Percentiles rank a stretch among this genome's conserved stretches.
phyloP scores from a whole-genome alignment of 2,113 vertebrate genomes.

The Hemibagrus wyckioides region DNA sequence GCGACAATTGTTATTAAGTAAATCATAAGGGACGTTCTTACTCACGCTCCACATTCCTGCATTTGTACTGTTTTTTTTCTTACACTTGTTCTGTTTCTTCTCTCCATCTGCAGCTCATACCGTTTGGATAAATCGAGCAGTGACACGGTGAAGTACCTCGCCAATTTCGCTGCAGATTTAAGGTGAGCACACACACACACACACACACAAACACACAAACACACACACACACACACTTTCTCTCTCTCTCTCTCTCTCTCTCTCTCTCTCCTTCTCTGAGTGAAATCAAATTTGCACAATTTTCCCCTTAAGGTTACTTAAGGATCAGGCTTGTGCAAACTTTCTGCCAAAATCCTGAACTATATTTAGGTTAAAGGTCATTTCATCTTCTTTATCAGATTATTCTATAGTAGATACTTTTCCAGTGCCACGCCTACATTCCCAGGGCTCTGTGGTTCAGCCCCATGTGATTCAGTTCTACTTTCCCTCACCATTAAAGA shows the following conservation, averaged over 20 bases:
- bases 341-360: background rate
- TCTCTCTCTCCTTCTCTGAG: too few species aligned
- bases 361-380: background rate
- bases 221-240: too few species aligned
- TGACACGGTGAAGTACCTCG: constrained; percentile 81
- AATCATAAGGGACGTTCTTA: background rate
- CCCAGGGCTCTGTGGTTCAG: background rate
- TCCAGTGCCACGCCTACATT: background rate
- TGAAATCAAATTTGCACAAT: background rate
- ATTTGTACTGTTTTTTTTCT: background rate
- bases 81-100: constrained; percentile 67
- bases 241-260: too few species aligned
- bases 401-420: background rate
- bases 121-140: constrained; percentile 81
- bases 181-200: constrained; percentile 71
- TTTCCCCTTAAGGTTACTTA: background rate
- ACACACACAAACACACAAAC: background rate
- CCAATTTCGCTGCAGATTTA: constrained; percentile 81
- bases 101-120: constrained; percentile 77
- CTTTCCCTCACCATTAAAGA: background rate
- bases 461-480: background rate
- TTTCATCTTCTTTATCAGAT: background rate
- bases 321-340: background rate
- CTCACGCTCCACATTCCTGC: background rate
- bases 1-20: background rate